Conservation (phyloP, 2,113 vertebrate species). For the Uria lomvia region DNA sequence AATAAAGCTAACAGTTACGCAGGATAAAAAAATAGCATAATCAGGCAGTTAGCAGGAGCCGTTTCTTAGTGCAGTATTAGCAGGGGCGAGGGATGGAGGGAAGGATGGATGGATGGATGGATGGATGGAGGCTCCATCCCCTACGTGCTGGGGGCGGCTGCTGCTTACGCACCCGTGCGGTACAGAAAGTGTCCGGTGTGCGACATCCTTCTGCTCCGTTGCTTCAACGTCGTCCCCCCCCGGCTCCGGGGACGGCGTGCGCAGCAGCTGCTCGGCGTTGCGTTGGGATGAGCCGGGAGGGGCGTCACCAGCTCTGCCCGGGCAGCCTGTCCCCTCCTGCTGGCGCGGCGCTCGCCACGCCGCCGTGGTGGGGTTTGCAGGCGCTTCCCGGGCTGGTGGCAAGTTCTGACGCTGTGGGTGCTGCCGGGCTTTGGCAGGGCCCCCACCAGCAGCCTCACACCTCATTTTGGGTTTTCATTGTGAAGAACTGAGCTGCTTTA, state of each 20-base stretch:
- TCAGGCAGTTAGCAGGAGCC: background rate
- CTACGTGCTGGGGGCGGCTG: accelerated
- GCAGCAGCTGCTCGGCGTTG: background rate
- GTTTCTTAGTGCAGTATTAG: background rate
- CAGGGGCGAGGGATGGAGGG: background rate
- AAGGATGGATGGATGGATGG: background rate
- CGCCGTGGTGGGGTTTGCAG: accelerated
- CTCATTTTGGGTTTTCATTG: background rate
- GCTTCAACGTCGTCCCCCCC: too few species aligned
- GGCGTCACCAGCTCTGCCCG: background rate
- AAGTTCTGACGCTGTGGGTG: background rate
- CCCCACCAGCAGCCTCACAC: background rate
- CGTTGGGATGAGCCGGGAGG: background rate
- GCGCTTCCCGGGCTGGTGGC: background rate
- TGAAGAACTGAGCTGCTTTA: background rate
- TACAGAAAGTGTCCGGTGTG: background rate
- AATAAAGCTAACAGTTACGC: background rate
- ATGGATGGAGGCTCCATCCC: background rate
- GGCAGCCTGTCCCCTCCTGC: background rate
- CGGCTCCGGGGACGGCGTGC: accelerated
- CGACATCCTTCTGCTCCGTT: too few species aligned
- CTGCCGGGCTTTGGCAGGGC: background rate
- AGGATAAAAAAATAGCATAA: background rate
- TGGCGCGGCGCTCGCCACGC: accelerated
- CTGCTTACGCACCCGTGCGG: background rate